Evolutionary conservation across 2,888 invertebrate genomes (phyloP).

Genomic region (Philaethria dido): DNA sequence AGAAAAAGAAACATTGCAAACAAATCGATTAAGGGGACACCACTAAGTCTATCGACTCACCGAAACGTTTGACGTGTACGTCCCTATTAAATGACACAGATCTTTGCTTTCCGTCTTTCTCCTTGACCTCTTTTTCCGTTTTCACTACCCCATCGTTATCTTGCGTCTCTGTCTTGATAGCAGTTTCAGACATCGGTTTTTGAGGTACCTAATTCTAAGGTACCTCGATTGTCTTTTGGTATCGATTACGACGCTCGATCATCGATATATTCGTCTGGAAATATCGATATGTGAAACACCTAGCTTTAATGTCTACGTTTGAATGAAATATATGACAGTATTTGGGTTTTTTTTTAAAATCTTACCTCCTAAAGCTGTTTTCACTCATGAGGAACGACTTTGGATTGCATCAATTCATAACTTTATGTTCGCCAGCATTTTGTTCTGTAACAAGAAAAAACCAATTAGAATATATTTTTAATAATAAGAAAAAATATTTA

Average conservation of each 20-base stretch:
- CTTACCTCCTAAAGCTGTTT: constrained; percentile 52
- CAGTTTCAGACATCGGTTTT: constrained; percentile 76
- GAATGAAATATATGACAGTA: neutral
- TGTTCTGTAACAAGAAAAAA: constrained; percentile 48
- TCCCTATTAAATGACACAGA: constrained; percentile 95
- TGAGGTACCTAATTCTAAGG: constrained; percentile 68
- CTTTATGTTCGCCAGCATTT: constrained; percentile 47
- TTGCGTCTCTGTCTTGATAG: constrained; percentile 68
- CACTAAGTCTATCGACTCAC: constrained; percentile 80
- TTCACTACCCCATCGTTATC: constrained; percentile 72
- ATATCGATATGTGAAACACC: constrained; percentile 40
- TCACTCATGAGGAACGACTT: constrained; percentile 48
- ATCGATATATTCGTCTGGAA: constrained; percentile 77
- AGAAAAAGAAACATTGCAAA: constrained; percentile 36
- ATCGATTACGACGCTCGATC: constrained; percentile 57
- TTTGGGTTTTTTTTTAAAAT: neutral
- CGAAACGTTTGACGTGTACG: constrained; percentile 95
- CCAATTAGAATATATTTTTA: neutral
- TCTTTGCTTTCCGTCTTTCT: constrained; percentile 82
- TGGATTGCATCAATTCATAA: constrained; percentile 35
- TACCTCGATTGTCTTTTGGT: constrained; percentile 58
- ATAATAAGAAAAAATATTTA: too few relatives aligned
- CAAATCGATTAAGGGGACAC: constrained; percentile 39
- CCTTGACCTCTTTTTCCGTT: constrained; percentile 63
- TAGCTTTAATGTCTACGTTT: neutral